Evolutionary conservation across 2,888 invertebrate species (phyloP).

Genomic region (Drosophila rellima): DNA sequence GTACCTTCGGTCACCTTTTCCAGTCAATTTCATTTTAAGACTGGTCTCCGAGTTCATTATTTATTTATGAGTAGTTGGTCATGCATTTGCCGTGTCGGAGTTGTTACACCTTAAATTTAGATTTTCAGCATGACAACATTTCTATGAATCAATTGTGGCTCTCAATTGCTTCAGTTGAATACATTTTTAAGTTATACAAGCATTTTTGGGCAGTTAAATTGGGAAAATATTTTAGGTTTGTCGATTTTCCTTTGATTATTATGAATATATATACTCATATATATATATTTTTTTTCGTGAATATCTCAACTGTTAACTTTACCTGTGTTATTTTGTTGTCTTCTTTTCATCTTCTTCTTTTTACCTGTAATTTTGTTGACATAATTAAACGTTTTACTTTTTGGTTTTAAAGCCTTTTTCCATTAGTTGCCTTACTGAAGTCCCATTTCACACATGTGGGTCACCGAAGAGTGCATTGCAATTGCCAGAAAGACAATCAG

Average conservation of each 20-base stretch:
- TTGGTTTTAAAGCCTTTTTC: background rate
- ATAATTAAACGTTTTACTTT: background rate
- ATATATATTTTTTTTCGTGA: background rate
- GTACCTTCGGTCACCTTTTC: slow-evolving; percentile 52
- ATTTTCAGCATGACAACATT: background rate
- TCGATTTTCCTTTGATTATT: background rate
- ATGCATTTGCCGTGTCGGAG: slow-evolving; percentile 10
- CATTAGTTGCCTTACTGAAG: background rate
- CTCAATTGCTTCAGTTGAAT: background rate
- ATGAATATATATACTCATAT: background rate
- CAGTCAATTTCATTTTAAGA: slow-evolving; percentile 64
- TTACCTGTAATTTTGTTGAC: background rate
- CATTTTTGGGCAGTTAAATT: background rate
- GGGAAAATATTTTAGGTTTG: background rate
- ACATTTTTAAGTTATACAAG: background rate
- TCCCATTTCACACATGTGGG: slow-evolving; percentile 7
- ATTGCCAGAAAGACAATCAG: slow-evolving; percentile 30
- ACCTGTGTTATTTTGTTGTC: too few relatives aligned
- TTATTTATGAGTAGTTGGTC: slow-evolving; percentile 59
- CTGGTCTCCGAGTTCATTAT: slow-evolving; percentile 53
- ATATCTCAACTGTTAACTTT: background rate
- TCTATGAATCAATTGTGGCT: background rate
- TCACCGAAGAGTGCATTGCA: slow-evolving; percentile 10
- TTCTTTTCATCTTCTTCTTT: too few relatives aligned
- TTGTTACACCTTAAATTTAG: background rate